Evolutionary conservation across 2,113 vertebrate genomes (phyloP), one percentile per base, ranked within the genome.

Genomic region (Isichthys henryi): DNA sequence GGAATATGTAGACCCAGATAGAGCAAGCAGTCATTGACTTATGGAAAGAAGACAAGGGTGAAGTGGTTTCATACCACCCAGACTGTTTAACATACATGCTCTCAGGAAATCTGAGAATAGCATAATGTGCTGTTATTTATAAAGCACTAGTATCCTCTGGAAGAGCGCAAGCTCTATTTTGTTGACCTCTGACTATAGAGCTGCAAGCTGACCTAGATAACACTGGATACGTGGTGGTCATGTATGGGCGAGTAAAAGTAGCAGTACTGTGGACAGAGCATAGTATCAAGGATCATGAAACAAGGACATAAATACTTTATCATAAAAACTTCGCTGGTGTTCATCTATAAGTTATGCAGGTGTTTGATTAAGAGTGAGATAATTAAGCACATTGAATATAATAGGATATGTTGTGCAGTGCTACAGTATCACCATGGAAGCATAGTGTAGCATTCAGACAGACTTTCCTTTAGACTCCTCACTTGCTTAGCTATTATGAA

Each of bases 61-160:
- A 83, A 56, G 62, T 70, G 9, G 62, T 70, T 70, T 70, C 62
- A 70, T 70, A 31, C 62, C 10, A 70, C 4, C 62, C 62, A 31
- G 62, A 80, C 74, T 80, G 74, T 80, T 80, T 80, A 35, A 80
- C 74, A 35, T 43, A 80, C 74, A 80, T 80, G 74, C 31, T 80
- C 74, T 80, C 9, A 80, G 74, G 74, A 43, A 80, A 39, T 80
- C 74, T 80, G 35, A 80, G 74, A 80, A 43, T 80, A 80, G 74
- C 31, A 43, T 43, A 80, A 80, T 80, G 74, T 80, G 35, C 35
- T 80, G 35, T 80, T 80, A 80, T 80, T 80, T 80, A 80, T 80
- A 80, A 80, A 80, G 74, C 74, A 43, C 74, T 43, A 31, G 62
- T 70, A 70, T 70, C 62, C 62, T 27, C 31, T 80, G 74, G 5